phyloP scores from a whole-genome alignment of 2,797 vertebrate species.

The Sciurus carolinensis region DNA sequence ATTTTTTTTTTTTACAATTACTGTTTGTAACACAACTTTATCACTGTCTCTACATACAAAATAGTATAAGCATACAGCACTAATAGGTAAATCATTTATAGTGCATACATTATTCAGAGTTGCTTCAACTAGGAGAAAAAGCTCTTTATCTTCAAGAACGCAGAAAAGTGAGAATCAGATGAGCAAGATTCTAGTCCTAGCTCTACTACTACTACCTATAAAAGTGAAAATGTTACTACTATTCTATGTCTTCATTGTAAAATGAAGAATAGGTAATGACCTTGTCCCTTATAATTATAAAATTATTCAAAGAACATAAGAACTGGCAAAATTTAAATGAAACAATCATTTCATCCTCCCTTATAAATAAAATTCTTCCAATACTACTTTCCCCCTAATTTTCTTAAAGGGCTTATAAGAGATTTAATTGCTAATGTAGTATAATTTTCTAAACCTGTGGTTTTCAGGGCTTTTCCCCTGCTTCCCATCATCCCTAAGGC shows the following conservation, averaged over 20 bases:
- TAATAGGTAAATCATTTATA: not conserved
- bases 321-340: conserved; percentile 14
- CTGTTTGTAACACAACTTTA: not conserved
- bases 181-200: not conserved
- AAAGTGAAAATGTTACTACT: not conserved
- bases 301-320: conserved; percentile 45
- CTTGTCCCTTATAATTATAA: conserved; percentile 10
- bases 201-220: not conserved
- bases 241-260: conserved; percentile 8
- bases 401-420: conserved; percentile 59
- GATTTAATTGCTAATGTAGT: conserved; percentile 44
- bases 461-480: not conserved
- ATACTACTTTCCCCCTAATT: conserved; percentile 35
- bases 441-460: conserved; percentile 16
- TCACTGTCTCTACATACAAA: not conserved
- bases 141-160: not conserved
- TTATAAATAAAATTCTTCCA: conserved; percentile 49
- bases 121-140: not conserved
- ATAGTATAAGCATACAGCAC: not conserved
- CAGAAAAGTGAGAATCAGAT: conserved; percentile 16
- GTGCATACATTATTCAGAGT: conserved; percentile 10
- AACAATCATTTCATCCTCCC: conserved; percentile 1
- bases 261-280: conserved; percentile 28
- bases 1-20: not conserved
- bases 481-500: not conserved